Base-by-base conservation (phyloP, 2,888 invertebrate genomes). In the Polymixis flavicincta region DNA sequence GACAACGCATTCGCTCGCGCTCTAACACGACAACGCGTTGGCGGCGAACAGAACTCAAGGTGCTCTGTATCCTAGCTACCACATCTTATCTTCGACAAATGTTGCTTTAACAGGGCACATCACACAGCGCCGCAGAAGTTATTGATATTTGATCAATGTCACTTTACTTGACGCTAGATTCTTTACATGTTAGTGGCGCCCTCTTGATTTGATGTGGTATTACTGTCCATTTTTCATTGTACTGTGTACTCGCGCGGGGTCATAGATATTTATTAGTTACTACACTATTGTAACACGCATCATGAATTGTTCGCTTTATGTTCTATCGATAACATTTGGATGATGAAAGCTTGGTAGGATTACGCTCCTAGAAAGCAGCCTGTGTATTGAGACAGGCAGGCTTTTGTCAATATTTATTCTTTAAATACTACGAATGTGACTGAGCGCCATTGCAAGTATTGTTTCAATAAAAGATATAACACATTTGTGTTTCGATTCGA, bases 1-100 rank as follows among this genome's bases (percentile, higher is more conserved):
- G 97, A 97, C 88, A 90, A 92, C 3, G 93, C 92, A n/a, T 90
- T 97, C 55, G 97, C 97, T 0, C 94, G 97, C 70, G 97, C 97
- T 5, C 95, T 97, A 74, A 69, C 89, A 0, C 85, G 95, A 0
- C 94, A 93, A 63, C 87, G 96, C 9, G 96, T 95, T 0, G 96
- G 96, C 37, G 96, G 96, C 2, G 96, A 96, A 88, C 90, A 93
- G 74, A 91, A 90, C 92, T 89, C 93, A 22, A 88, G 95, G 19
- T 96, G 96, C 83, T 85, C 90, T 0, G 89, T 96, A 25, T 94
- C 96, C 54, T 95, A 96, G 92, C 87, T 63, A 76, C 52, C 17
- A 19, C n/a, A 25, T 13, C 59, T 13, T n/a, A 70, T 45, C 22
- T 37, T 57, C 32, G 22, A 45, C 19, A 9, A 57, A 28, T 11